Evolutionary conservation across 2,797 vertebrate species (phyloP).

Genomic region (Tokudaia tokunoshimensis): DNA sequence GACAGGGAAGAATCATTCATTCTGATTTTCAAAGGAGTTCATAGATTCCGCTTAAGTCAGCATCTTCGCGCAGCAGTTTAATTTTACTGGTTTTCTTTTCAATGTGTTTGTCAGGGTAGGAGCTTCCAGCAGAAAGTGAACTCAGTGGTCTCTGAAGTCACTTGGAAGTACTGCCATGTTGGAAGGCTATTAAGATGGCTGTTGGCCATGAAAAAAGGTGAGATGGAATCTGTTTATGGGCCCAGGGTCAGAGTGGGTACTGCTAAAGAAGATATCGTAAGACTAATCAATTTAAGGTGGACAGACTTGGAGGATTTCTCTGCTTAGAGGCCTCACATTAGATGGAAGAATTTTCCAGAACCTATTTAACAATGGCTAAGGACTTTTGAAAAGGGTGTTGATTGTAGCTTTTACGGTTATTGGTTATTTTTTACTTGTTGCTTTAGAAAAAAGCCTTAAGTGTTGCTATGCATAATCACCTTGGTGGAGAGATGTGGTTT

Average conservation of each 20-base stretch:
- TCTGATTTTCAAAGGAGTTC: slow-evolving; percentile 34
- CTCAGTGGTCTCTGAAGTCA: neutral
- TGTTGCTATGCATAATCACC: neutral
- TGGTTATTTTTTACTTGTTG: neutral
- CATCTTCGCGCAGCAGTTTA: slow-evolving; percentile 21
- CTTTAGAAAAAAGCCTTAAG: slow-evolving; percentile 48
- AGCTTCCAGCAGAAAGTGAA: neutral
- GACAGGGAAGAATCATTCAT: slow-evolving; percentile 34
- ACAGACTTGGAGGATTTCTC: neutral
- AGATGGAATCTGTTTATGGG: neutral
- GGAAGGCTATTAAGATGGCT: neutral
- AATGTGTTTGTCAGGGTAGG: neutral
- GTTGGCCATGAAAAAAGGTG: neutral
- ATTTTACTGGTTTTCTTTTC: slow-evolving; percentile 61
- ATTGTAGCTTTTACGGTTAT: neutral
- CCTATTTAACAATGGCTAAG: neutral
- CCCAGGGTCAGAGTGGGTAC: too few species aligned
- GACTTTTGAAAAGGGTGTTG: neutral
- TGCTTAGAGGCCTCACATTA: neutral
- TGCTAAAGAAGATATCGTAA: neutral
- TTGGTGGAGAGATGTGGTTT: neutral
- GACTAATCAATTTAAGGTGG: neutral
- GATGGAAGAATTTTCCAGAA: neutral
- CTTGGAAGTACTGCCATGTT: neutral
- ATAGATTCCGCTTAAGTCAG: slow-evolving; percentile 41